phyloP scores from a whole-genome alignment of 2,888 invertebrate species.

The Agrilus biguttatus region DNA sequence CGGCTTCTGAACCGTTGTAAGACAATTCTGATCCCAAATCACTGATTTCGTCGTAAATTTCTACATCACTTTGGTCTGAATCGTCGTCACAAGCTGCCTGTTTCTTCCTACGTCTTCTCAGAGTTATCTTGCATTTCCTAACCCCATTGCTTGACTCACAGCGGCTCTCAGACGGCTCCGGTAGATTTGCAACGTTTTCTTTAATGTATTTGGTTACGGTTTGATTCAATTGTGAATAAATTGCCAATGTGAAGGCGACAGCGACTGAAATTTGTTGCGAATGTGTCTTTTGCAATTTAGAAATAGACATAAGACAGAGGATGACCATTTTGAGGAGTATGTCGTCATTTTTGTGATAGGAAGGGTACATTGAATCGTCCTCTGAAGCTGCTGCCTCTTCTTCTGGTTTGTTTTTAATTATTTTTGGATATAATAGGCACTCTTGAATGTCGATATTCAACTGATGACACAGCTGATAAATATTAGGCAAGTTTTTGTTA shows the following conservation, averaged over 20 bases:
- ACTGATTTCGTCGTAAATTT: constrained; percentile 1
- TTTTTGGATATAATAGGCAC: constrained; percentile 43
- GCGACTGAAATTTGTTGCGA: constrained; percentile 70
- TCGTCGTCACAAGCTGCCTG: constrained; percentile 8
- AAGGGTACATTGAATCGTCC: constrained; percentile 38
- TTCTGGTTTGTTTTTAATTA: constrained; percentile 24
- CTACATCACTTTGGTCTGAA: constrained; percentile 6
- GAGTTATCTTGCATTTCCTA: constrained; percentile 4
- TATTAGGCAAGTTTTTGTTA: constrained; percentile 46
- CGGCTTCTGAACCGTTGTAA: background rate
- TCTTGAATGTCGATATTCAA: constrained; percentile 60
- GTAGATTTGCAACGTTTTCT: constrained; percentile 30
- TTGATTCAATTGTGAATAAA: constrained; percentile 59
- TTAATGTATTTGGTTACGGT: constrained; percentile 26
- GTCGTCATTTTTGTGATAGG: constrained; percentile 42
- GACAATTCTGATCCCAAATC: too few relatives aligned
- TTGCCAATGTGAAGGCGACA: constrained; percentile 71
- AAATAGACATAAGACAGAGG: constrained; percentile 67
- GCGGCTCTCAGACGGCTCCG: constrained; percentile 16
- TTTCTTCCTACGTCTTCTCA: constrained; percentile 6
- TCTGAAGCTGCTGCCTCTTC: constrained; percentile 39
- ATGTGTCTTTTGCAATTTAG: constrained; percentile 56
- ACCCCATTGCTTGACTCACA: background rate
- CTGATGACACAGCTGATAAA: constrained; percentile 51
- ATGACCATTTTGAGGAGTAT: constrained; percentile 71